These are phyloP conservation scores for Manis pentadactyla DNA, from an alignment of 2,797 vertebrate genomes.

Conservation along the genomic window DNA sequence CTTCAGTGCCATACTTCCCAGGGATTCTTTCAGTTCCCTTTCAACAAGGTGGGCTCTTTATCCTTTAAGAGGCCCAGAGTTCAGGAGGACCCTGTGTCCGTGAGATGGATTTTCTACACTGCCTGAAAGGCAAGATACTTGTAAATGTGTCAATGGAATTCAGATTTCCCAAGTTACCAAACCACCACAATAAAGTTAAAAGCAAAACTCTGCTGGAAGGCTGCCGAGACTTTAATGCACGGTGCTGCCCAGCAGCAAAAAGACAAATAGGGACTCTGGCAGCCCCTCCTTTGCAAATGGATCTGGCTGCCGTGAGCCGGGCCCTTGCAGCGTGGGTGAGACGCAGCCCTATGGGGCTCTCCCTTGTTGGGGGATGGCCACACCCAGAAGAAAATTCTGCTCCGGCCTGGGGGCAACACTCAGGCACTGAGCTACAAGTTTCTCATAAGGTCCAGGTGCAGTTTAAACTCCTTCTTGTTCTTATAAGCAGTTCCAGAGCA, in stretches of 20 bases:
- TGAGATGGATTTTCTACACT: constrained; percentile 62
- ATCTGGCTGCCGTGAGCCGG: background rate
- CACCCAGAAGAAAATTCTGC: background rate
- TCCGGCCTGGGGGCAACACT: background rate
- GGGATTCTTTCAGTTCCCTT: background rate
- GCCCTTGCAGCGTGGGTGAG: fast-evolving
- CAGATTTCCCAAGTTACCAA: constrained; percentile 76
- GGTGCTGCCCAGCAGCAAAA: fast-evolving
- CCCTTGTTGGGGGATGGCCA: fast-evolving
- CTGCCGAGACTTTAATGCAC: constrained; percentile 39
- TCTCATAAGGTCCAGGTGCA: background rate
- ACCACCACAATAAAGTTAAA: constrained; percentile 69
- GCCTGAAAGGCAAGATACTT: constrained; percentile 52
- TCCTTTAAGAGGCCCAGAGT: background rate
- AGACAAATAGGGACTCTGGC: background rate
- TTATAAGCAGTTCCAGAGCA: no score
- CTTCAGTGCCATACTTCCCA: no score
- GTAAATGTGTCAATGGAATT: constrained; percentile 70
- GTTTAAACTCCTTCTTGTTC: background rate
- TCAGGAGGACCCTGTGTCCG: background rate
- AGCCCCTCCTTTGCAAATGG: background rate
- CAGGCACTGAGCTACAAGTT: fast-evolving
- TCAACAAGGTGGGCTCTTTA: background rate
- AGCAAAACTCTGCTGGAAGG: constrained; percentile 64
- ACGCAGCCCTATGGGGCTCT: background rate